A percentile compares a stretch with the other conserved stretches of the same genome.
These are phyloP conservation scores for Melanotaenia parkinsoni DNA, from an alignment of 2,797 vertebrate genomes.

Conservation along the genomic window DNA sequence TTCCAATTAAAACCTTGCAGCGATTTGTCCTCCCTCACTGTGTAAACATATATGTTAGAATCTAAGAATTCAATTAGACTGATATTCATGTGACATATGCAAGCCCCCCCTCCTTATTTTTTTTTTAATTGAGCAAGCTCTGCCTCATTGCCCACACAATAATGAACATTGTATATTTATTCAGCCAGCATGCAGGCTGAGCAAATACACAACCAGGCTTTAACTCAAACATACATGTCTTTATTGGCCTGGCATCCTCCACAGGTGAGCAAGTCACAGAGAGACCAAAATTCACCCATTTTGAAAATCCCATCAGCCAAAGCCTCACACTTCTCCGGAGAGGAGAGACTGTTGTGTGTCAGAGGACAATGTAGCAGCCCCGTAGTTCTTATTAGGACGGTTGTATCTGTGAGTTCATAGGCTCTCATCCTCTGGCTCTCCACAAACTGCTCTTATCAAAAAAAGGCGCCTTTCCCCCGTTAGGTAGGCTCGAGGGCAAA, in stretches of 20 bases:
- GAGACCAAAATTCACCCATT: constrained; percentile 66
- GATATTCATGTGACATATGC: constrained; percentile 34
- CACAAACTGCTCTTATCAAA: constrained; percentile 71
- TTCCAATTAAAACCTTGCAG: constrained; percentile 66
- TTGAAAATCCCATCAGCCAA: constrained; percentile 46
- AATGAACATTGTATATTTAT: constrained; percentile 11
- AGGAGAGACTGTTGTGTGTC: constrained; percentile 59
- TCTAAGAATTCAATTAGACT: constrained; percentile 15
- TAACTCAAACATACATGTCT: constrained; percentile 35
- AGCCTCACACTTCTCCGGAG: constrained; percentile 45
- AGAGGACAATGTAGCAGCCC: constrained; percentile 68
- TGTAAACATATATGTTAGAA: constrained; percentile 43
- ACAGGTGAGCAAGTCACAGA: constrained; percentile 66
- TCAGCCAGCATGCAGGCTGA: constrained; percentile 10
- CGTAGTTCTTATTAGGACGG: constrained; percentile 67
- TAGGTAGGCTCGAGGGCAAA: constrained; percentile 63
- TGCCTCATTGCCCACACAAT: constrained; percentile 25
- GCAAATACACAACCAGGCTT: constrained; percentile 8
- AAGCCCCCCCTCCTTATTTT: not conserved
- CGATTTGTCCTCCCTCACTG: constrained; percentile 29
- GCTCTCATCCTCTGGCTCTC: constrained; percentile 70
- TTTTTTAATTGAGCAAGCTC: constrained; percentile 33
- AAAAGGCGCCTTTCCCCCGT: constrained; percentile 64
- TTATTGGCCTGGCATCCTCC: constrained; percentile 68
- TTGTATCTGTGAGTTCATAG: constrained; percentile 72